Conservation (phyloP, 37 sponge, comb jelly and placozoan species). For the Axinella damicornis region DNA sequence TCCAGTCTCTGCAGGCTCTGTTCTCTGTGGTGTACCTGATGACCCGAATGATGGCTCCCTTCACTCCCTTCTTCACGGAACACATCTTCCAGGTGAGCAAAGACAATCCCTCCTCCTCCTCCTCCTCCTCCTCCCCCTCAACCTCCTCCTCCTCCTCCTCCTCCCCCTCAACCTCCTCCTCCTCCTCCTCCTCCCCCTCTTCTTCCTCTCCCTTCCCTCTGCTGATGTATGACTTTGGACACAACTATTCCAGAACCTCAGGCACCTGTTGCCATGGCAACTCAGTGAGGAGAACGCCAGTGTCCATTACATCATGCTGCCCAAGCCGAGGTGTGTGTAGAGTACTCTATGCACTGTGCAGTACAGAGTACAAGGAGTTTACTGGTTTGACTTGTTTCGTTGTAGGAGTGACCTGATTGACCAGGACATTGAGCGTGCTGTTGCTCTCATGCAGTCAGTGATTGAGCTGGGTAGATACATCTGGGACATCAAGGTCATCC, state of each 20-base stretch:
- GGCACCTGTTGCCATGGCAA: constrained; percentile 46
- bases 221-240: no score
- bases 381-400: no score
- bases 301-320: constrained; percentile 90
- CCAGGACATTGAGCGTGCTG: constrained; percentile 77
- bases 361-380: no score
- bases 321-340: constrained; percentile 65
- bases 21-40: constrained; percentile 89
- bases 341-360: no score
- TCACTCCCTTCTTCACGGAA: constrained; percentile 98
- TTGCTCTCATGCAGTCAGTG: constrained; percentile 91
- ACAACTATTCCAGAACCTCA: constrained; percentile 70
- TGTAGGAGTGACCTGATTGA: constrained; percentile 84
- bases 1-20: constrained; percentile 80
- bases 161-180: not conserved
- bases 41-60: constrained; percentile 96
- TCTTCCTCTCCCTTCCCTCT: not conserved
- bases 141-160: not conserved
- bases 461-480: constrained; percentile 92
- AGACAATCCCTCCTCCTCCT: not conserved
- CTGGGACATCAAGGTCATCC: constrained; percentile 92
- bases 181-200: not conserved
- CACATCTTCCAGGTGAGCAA: constrained; percentile 85
- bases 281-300: constrained; percentile 70
- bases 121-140: no score